A percentile compares a stretch with the other conserved stretches of the same genome.
Conservation (phyloP, 1,140 invertebrate genomes). For the Megathymus violae region DNA sequence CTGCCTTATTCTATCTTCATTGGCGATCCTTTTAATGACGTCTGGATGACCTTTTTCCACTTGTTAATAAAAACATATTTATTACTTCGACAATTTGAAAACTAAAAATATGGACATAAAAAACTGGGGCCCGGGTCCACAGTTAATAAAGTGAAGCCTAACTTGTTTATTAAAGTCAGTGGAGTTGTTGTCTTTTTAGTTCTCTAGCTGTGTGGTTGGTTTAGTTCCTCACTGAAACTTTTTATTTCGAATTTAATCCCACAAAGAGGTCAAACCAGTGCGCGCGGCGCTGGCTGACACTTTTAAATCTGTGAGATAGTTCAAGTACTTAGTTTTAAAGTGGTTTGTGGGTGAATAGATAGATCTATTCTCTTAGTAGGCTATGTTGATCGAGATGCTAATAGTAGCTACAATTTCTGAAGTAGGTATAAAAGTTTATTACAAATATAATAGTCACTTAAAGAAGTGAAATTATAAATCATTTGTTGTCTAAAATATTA, state of each 20-base stretch:
- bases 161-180: conserved; percentile 15
- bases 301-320: conserved; percentile 14
- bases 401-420: too few species aligned
- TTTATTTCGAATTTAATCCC: conserved; percentile 33
- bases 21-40: too few species aligned
- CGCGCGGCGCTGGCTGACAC: background rate
- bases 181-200: conserved; percentile 12
- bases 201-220: conserved; percentile 13
- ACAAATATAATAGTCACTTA: too few species aligned
- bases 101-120: background rate
- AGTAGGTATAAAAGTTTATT: too few species aligned
- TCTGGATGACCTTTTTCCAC: too few species aligned
- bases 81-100: too few species aligned
- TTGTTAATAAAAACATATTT: too few species aligned
- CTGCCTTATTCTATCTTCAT: too few species aligned
- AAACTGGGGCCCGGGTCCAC: background rate
- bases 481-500: too few species aligned
- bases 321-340: conserved; percentile 20
- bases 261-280: conserved; percentile 20
- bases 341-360: background rate
- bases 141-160: conserved; percentile 6
- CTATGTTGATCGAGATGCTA: too few species aligned
- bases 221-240: conserved; percentile 12
- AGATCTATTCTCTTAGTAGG: background rate
- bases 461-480: too few species aligned